phyloP scores from a whole-genome alignment of 2,113 vertebrate species.

The Riparia riparia region DNA sequence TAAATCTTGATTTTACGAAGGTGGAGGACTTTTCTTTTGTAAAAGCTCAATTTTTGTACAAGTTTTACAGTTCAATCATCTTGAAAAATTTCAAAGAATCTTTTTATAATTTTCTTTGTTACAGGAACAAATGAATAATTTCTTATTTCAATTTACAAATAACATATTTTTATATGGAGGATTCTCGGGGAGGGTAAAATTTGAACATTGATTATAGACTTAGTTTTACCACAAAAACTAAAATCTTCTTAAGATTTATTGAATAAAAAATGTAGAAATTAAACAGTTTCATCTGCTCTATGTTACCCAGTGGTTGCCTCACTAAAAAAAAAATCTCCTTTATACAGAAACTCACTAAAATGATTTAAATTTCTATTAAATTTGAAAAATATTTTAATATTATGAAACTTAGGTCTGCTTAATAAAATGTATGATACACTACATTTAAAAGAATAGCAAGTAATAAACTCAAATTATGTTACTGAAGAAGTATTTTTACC shows the following conservation, averaged over 20 bases:
- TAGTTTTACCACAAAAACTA: not conserved
- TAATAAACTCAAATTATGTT: not conserved
- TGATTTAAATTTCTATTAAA: not conserved
- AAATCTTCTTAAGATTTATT: not conserved
- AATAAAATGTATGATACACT: not conserved
- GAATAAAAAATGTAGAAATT: not conserved
- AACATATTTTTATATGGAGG: not conserved
- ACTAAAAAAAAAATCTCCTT: not conserved
- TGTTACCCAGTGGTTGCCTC: rapidly evolving
- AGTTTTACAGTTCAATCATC: not conserved
- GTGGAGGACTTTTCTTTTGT: not conserved
- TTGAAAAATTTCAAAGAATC: not conserved
- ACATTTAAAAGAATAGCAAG: not conserved
- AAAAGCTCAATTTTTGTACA: not conserved
- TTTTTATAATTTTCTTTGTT: not conserved
- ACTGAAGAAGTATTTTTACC: not conserved
- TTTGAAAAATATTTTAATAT: not conserved
- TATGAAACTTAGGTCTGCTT: not conserved
- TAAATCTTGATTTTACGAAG: not conserved
- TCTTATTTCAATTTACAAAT: not conserved
- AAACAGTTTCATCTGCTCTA: not conserved
- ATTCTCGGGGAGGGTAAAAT: not conserved
- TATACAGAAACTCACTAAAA: not conserved
- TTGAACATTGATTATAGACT: not conserved
- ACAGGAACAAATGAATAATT: not conserved